These are phyloP conservation scores for Misgurnus mizolepis DNA, from an alignment of 2,113 vertebrate species.

Conservation along the genomic window DNA sequence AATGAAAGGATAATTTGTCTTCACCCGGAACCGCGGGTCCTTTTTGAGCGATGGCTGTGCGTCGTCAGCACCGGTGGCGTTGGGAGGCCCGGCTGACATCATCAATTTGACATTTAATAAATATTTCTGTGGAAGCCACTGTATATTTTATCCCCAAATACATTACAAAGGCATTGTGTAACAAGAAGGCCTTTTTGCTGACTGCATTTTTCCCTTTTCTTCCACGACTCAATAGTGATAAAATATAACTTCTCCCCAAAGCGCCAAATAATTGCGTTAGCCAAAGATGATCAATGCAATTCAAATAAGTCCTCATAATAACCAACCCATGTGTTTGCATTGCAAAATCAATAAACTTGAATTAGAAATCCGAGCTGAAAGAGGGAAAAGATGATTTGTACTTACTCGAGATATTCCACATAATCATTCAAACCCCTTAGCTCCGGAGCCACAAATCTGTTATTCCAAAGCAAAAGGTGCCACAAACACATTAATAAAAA, in stretches of 20 bases:
- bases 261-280: slow-evolving; percentile 61
- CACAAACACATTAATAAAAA: slow-evolving; percentile 35
- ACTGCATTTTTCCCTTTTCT: slow-evolving; percentile 35
- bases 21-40: slow-evolving; percentile 49
- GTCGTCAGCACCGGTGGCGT: slow-evolving; percentile 46
- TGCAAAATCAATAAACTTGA: slow-evolving; percentile 62
- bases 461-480: slow-evolving; percentile 1
- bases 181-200: slow-evolving; percentile 56
- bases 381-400: slow-evolving; percentile 17
- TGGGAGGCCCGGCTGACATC: slow-evolving; percentile 64
- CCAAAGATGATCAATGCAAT: slow-evolving; percentile 64
- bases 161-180: slow-evolving; percentile 46
- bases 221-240: slow-evolving; percentile 63
- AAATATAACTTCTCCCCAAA: slow-evolving; percentile 69
- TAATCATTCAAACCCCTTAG: slow-evolving; percentile 10
- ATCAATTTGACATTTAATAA: slow-evolving; percentile 70
- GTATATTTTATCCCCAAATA: slow-evolving; percentile 65
- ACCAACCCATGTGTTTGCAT: slow-evolving; percentile 60
- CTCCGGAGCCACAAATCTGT: background rate
- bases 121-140: slow-evolving; percentile 50
- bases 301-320: slow-evolving; percentile 50
- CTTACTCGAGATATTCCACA: background rate
- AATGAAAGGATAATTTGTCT: slow-evolving; percentile 79
- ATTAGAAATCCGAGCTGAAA: slow-evolving; percentile 51
- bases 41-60: slow-evolving; percentile 50